A percentile compares a stretch with the other conserved stretches of the same genome.
These are phyloP conservation scores for Gymnopithys bicolor DNA, from an alignment of 2,797 vertebrate species.

Conservation along the genomic window DNA sequence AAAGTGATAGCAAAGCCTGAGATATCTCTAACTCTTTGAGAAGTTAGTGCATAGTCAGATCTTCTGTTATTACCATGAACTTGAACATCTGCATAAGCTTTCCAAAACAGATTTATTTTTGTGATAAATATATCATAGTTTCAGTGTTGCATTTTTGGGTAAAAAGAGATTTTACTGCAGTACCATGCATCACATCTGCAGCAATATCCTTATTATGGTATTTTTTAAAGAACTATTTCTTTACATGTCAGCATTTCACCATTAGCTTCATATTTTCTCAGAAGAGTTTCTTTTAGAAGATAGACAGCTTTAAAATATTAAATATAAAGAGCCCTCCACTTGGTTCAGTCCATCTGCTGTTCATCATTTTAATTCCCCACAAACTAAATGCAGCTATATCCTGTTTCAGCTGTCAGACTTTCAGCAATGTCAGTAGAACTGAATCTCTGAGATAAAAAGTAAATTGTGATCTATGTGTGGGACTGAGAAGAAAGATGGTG, in stretches of 20 bases:
- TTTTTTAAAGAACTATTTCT: neutral
- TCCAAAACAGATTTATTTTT: neutral
- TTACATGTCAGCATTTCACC: neutral
- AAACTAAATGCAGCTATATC: neutral
- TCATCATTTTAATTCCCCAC: neutral
- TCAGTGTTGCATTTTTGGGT: neutral
- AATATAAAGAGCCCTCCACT: neutral
- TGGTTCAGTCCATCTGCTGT: neutral
- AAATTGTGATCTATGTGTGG: neutral
- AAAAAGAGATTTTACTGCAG: neutral
- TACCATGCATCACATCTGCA: neutral
- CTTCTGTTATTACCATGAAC: neutral
- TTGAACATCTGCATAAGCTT: neutral
- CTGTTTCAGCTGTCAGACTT: neutral
- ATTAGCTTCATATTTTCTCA: neutral
- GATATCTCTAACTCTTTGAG: neutral
- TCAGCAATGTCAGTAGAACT: neutral
- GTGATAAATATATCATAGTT: neutral
- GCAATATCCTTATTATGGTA: neutral
- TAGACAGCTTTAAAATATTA: neutral
- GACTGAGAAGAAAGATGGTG: neutral
- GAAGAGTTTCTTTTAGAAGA: neutral
- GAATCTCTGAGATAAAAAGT: neutral
- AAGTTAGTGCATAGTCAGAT: neutral
- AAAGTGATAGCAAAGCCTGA: neutral